Evolutionary conservation across 2,797 vertebrate genomes (phyloP), one percentile per base, ranked within the genome.

Genomic region (Avahi laniger): DNA sequence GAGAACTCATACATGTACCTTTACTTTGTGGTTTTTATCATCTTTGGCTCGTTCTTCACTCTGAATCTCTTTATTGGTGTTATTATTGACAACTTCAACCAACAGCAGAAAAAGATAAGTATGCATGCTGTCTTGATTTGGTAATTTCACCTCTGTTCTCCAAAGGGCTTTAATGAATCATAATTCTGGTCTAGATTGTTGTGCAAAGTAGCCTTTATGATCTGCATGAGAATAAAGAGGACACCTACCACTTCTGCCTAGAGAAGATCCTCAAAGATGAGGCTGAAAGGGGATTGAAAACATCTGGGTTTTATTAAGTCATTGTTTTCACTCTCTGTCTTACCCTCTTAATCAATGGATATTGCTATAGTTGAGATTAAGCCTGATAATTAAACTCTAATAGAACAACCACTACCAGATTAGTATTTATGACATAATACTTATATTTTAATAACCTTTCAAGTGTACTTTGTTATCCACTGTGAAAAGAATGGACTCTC

Each of bases 91-190:
- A 99, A 99, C 97, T 99, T 99, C 97, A 99, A 99, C 91, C 97
- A 98, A 76, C 98, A 99, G 96, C 98, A 98, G 93, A 99, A 98
- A 98, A 99, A 99, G 98, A 99, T 99, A 98, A 98, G 98, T 99
- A 96, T 95, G 1, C 46, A 35, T 0, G n/a, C 43, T 90, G 61
- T 50, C 78, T 73, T 48, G 13, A 54, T 59, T 61, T 69, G 76
- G 54, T 75, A 1, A 54, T 67, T 69, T 90, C 48, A 7, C 10
- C 57, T 75, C 35, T 30, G 28, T 33, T 79, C 46, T 92, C 73
- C 46, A 22, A 52, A 86, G 48, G 59, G 3, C 69, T 85, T 30
- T 9, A 41, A 57, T 7, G 54, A 79, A 82, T 48, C 5, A 5
- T 48, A 17, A 17, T 72, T 82, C 38, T 83, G 28, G 59, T 28